Base-by-base conservation (phyloP, 2,113 vertebrate genomes). In the Orycteropus afer region DNA sequence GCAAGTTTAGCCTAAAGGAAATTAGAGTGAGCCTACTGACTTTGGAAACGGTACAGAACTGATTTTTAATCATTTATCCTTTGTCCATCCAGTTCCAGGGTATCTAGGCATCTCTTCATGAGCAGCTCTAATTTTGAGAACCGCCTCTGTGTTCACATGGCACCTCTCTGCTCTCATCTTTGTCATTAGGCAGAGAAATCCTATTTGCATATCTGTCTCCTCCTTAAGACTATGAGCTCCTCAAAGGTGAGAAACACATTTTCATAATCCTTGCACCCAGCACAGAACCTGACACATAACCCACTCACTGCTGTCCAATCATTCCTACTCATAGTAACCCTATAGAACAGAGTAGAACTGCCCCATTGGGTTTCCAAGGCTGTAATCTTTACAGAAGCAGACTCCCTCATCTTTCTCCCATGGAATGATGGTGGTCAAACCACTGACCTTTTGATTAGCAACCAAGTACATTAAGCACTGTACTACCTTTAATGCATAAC, bases 1-100 rank as follows among this genome's bases (percentile, higher is more conserved):
- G 49, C 12, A 87, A 82, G 6, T 18, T 63, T 78, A 95, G 47
- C 37, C 67, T 81, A 61, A 78, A 93, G 89, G 10, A 92, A 71
- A 84, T 88, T 51, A 69, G n/a, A 87, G 18, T 83, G 8, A 80
- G 53, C 71, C 49, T 55, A 74, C 10, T 78, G 47, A 95, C 74
- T 57, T 51, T 53, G 13, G 63, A 73, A 51, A 47, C 42, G 3
- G 37, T 55, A 57, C 34, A 53, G 84, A 89, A 87, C 80, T 57
- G n/a, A 83, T 37, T 32, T 93, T 57, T 81, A 88, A 74, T 27
- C 55, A 42, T 88, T 77, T 45, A 74, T 79, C 18, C 6, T 89
- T 79, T 45, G 8, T 37, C 86, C 78, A 22, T 80, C 87, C 51
- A 82, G 5, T 57, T 42, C 42, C n/a, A 94, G 10, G 8, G 15